Evolutionary conservation across 2,797 vertebrate genomes (phyloP).

Genomic region (Brachyalestes nurse): DNA sequence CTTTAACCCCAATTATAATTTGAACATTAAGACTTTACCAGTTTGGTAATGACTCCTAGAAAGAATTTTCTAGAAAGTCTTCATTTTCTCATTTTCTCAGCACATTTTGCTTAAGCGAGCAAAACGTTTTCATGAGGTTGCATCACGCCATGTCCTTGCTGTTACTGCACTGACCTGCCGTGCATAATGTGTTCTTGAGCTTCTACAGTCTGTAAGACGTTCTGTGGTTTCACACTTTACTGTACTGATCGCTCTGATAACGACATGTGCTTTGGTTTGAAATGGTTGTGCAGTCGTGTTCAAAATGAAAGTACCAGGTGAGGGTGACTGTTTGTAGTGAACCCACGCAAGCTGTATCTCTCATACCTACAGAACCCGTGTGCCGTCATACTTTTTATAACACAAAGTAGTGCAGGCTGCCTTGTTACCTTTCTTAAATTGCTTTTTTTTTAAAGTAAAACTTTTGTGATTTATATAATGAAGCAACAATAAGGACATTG

Average conservation of each 20-base stretch:
- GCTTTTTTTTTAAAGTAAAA: neutral
- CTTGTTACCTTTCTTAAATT: neutral
- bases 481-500: too few species aligned
- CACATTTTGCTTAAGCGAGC: neutral
- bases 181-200: neutral
- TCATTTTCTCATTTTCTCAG: neutral
- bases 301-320: constrained; percentile 12
- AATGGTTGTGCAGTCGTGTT: neutral
- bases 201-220: neutral
- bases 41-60: too few species aligned
- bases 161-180: too few species aligned
- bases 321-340: neutral
- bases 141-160: neutral
- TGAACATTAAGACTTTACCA: too few species aligned
- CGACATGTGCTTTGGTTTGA: neutral
- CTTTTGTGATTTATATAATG: too few species aligned
- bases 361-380: neutral
- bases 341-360: neutral
- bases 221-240: neutral
- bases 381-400: neutral
- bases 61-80: too few species aligned
- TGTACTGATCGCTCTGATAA: neutral
- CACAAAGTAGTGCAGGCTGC: neutral
- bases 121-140: neutral
- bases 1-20: too few species aligned